Conservation (phyloP, 35 echinoderm and acorn worm genomes). For the Acanthaster planci region DNA sequence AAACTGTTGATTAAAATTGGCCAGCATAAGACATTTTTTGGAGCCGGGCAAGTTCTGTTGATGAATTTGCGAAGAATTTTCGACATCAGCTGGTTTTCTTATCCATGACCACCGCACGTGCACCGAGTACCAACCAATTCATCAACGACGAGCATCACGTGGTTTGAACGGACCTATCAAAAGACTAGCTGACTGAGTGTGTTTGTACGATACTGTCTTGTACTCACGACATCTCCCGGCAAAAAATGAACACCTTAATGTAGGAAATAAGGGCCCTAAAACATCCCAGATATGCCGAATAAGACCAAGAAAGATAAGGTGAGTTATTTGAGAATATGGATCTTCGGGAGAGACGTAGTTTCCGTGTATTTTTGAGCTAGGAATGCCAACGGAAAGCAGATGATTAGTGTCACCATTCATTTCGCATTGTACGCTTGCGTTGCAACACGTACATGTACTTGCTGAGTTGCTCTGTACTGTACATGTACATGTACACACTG, state of each 20-base stretch:
- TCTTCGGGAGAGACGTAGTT: not conserved
- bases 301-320: slow-evolving; percentile 77
- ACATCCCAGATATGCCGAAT: slow-evolving; percentile 67
- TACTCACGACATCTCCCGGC: slow-evolving; percentile 41
- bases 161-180: slow-evolving; percentile 25
- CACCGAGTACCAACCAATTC: not conserved
- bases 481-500: too few species aligned
- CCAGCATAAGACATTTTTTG: too few species aligned
- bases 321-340: slow-evolving; percentile 28
- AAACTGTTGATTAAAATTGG: too few species aligned
- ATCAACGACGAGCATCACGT: slow-evolving; percentile 33
- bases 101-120: too few species aligned
- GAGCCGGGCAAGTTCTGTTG: too few species aligned
- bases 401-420: not conserved
- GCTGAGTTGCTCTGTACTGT: too few species aligned
- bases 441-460: too few species aligned
- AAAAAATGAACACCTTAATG: slow-evolving; percentile 54
- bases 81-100: too few species aligned
- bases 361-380: not conserved
- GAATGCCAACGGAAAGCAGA: slow-evolving; percentile 1
- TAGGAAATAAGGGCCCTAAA: slow-evolving; percentile 47
- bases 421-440: not conserved
- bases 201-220: slow-evolving; percentile 15
- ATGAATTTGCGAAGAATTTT: too few species aligned
- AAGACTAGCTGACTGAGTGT: slow-evolving; percentile 34